Evolutionary conservation across 1,140 invertebrate species (phyloP), one percentile per base, ranked within the genome.

Genomic region (Eumaeus atala): DNA sequence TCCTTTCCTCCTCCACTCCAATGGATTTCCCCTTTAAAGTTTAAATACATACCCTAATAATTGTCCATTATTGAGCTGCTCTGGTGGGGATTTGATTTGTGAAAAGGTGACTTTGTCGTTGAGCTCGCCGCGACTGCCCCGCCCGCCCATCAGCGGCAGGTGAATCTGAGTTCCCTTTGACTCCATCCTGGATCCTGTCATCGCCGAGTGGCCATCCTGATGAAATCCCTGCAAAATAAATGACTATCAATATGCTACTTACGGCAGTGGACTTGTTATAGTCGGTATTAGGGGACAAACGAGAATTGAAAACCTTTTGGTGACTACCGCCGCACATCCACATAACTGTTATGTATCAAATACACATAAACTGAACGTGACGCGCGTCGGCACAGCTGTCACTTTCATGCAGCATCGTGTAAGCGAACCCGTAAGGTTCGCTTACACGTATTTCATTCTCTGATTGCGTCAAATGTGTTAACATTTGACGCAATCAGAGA

Each of bases 111-210:
- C 84, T 56, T 84, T 84, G 38, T 87, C 84, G 40, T 59, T 84
- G 14, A 87, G 68, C 48, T 87, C 84, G 3, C 81, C 78, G 1
- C 72, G 70, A 56, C 77, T 82, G 58, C 84, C 79, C 47, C 83
- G 74, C 7, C 79, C 21, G 21, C 21, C 77, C 59, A 79, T 77
- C 62, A 84, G 69, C 58, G 83, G 81, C 64, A 87, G 60, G 61
- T 87, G 81, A 56, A 87, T 84, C 69, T 87, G 83, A 11, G 79
- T 84, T 59, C 78, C 76, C 58, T 87, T 87, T 17, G 81, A 82
- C 73, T 86, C 83, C 83, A 86, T 86, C 62, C 74, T 84, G 48
- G 72, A 61, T 54, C 71, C 72, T 16, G 80, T 85, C 82, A 83
- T 83, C 79, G 77, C 68, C 57, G 65, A 66, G 66, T 72, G 67